phyloP scores from a whole-genome alignment of 2,888 invertebrate genomes.

The Meta bourneti region DNA sequence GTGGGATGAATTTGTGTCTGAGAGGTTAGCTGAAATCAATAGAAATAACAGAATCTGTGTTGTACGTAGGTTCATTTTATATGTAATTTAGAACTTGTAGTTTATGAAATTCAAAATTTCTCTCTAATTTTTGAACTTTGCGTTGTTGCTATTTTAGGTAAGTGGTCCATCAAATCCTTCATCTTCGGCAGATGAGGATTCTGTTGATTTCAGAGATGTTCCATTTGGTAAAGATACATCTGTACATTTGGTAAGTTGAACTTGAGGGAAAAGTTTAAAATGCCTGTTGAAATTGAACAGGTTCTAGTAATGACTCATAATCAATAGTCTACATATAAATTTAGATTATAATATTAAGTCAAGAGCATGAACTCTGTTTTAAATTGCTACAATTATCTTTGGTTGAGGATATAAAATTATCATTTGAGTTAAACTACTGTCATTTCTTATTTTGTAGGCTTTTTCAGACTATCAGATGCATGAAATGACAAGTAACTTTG shows the following conservation, averaged over 20 bases:
- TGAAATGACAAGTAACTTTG: constrained; percentile 84
- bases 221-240: constrained; percentile 83
- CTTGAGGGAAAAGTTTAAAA: no score
- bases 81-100: background rate
- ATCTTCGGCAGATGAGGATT: constrained; percentile 82
- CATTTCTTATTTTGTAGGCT: constrained; percentile 6
- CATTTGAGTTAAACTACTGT: background rate
- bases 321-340: no score
- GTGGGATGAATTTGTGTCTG: constrained; percentile 82
- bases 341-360: no score
- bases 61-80: constrained; percentile 79
- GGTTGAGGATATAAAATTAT: no score
- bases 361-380: no score
- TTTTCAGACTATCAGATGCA: constrained; percentile 83
- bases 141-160: constrained; percentile 78
- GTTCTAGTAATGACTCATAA: no score
- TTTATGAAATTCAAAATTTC: constrained; percentile 23
- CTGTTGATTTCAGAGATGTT: constrained; percentile 83
- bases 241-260: constrained; percentile 82
- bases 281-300: no score
- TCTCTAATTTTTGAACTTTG: background rate
- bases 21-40: constrained; percentile 81
- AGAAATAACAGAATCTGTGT: constrained; percentile 81
- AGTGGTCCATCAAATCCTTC: constrained; percentile 80
- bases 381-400: no score